Base-by-base conservation (phyloP, 2,113 vertebrate genomes). In the Synodontis membranacea region DNA sequence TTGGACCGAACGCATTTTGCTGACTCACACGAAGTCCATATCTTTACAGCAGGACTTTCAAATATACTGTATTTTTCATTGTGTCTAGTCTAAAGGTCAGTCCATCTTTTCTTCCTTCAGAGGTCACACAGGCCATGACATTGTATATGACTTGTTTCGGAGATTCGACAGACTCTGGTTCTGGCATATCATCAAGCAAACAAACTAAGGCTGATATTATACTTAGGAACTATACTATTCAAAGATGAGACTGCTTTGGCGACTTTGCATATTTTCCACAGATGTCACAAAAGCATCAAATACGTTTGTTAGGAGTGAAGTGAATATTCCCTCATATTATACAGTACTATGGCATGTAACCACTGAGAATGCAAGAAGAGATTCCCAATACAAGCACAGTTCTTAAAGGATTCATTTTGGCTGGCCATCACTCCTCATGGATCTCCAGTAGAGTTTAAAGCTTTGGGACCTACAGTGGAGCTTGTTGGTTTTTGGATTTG, bases 1-100 rank as follows among this genome's bases (percentile, higher is more conserved):
- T 83, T 83, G 48, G 44, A 66, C 42, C n/a, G 2, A 83, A 64
- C 44, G 23, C n/a, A 50, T 83, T 83, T 83, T 34, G 60, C 60
- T 68, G 44, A 83, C 62, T 34, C 44, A 50, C 21, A 34, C 81
- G 15, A 44, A 60, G 39, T 46, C 39, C 9, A 46, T 46, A 64
- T 60, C 42, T 31, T 82, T 46, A 48, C 50, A 37, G 46, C 39
- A 68, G 60, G 21, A 66, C 14, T n/a, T 50, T n/a, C n/a, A 34
- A 66, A 83, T 66, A 48, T 58, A 28, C 50, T 37, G 50, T 23
- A 21, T 66, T 50, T 82, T 17, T 82, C 39, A 46, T 66, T 64
- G 60, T 15, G 56, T 46, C 42, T 60, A 44, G 80, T 81, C 60
- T 80, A 54, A 80, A 80, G 19, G 31, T 54, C 34, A 60, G 31